Conservation (phyloP, 2,113 vertebrate species). For the Butorides virescens region DNA sequence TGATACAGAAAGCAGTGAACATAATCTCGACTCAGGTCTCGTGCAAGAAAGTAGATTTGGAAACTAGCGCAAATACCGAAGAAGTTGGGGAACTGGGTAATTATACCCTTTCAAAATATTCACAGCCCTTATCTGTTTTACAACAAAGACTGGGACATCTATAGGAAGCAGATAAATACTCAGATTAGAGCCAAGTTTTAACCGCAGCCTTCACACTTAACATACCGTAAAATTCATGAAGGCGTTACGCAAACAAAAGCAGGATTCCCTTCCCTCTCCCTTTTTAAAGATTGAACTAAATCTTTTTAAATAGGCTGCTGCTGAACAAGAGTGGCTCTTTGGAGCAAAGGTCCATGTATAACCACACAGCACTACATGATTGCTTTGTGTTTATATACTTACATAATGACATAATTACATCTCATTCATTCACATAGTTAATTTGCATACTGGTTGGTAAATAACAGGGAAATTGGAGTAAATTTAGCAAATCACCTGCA, state of each 20-base stretch:
- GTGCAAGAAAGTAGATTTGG: not conserved
- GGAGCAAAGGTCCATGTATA: conserved; percentile 20
- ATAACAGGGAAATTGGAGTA: conserved; percentile 55
- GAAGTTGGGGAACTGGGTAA: not conserved
- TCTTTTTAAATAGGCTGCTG: conserved; percentile 7
- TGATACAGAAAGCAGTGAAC: not conserved
- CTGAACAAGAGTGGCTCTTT: conserved; percentile 11
- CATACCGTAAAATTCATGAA: not conserved
- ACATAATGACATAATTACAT: conserved; percentile 55
- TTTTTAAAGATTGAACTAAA: not conserved
- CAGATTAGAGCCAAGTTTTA: not conserved
- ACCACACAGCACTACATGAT: conserved; percentile 6
- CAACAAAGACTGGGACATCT: not conserved
- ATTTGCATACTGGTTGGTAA: conserved; percentile 60
- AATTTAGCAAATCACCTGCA: conserved; percentile 48
- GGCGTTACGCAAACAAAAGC: not conserved
- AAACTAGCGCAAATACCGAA: not conserved
- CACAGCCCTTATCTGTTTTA: conserved; percentile 14
- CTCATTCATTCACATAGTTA: conserved; percentile 6
- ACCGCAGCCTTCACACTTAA: not conserved
- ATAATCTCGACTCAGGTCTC: not conserved
- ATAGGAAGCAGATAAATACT: not conserved
- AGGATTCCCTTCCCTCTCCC: not conserved
- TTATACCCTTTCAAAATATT: conserved; percentile 13
- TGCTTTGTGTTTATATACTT: conserved; percentile 29